These are phyloP conservation scores for Mycalesis mineus DNA, from an alignment of 2,888 invertebrate species.

Conservation along the genomic window DNA sequence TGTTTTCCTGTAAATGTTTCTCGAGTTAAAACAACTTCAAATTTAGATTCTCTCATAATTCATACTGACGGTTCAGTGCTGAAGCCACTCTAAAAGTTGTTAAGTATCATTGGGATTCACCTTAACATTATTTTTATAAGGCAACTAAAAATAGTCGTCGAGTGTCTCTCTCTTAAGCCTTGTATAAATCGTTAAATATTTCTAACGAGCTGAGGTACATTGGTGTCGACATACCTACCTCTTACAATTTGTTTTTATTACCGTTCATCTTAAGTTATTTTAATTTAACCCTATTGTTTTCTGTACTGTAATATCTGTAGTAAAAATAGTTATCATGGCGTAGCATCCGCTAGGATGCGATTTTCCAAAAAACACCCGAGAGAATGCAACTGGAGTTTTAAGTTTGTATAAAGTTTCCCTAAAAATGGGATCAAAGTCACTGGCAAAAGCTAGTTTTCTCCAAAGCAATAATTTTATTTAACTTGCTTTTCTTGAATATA, in stretches of 20 bases:
- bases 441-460: too few relatives aligned
- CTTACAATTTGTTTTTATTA: not conserved
- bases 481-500: too few relatives aligned
- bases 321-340: too few relatives aligned
- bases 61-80: constrained; percentile 49
- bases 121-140: constrained; percentile 57
- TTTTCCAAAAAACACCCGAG: too few relatives aligned
- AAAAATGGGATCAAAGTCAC: too few relatives aligned
- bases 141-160: constrained; percentile 35
- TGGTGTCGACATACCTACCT: not conserved
- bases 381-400: too few relatives aligned
- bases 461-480: too few relatives aligned
- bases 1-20: constrained; percentile 7
- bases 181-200: constrained; percentile 23
- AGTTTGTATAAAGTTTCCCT: too few relatives aligned
- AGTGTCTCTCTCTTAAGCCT: constrained; percentile 26
- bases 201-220: constrained; percentile 10
- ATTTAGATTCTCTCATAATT: constrained; percentile 59
- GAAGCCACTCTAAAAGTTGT: constrained; percentile 59
- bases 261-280: not conserved
- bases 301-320: too few relatives aligned
- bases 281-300: too few relatives aligned
- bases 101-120: constrained; percentile 54
- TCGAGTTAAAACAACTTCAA: constrained; percentile 48
- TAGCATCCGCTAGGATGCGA: too few relatives aligned